Base-by-base conservation (phyloP, 2,888 invertebrate genomes). In the Podotricha telesiphe region DNA sequence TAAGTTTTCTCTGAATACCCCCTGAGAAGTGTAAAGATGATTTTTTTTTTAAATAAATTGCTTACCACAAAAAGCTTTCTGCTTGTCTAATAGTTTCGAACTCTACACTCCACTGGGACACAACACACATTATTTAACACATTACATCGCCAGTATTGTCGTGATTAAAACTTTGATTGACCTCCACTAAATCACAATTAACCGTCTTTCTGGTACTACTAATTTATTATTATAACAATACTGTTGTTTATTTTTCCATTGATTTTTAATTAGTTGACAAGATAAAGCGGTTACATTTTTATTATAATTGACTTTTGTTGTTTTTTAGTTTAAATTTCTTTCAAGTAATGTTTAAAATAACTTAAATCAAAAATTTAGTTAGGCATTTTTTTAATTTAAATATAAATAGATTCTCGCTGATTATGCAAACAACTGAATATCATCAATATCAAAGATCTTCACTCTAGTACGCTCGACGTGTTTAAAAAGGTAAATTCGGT, bases 81-180 rank as follows among this genome's bases (percentile, higher is more conserved):
- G 5, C 50, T 11, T 19, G 2, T 76, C 74, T 77, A 71, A 50
- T 20, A 50, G 7, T 40, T 76, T 79, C n/a, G 0, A 81, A 47
- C 61, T 83, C 88, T 89, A 73, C 78, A 77, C 72, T 56, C 74
- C 80, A 85, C 86, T 77, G 81, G 79, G 79, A 81, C 79, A 81
- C 83, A 82, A 78, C 81, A 82, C 85, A 85, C 84, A 83, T 84
- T 87, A 87, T 85, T 90, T 86, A 88, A 88, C 86, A 84, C 87
- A 81, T 80, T 84, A 81, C 82, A 88, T 87, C 84, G 86, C 86
- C 88, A 86, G 88, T 86, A 91, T 91, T 91, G 91, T 90, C 88
- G 85, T 88, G 90, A 93, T 92, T 92, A 93, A 91, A 91, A 89
- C 85, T 86, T 84, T 92, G 89, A 92, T 92, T 92, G 92, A 92